Evolutionary conservation across 2,888 invertebrate species (phyloP).

Genomic region (Sinotaia quadrata): DNA sequence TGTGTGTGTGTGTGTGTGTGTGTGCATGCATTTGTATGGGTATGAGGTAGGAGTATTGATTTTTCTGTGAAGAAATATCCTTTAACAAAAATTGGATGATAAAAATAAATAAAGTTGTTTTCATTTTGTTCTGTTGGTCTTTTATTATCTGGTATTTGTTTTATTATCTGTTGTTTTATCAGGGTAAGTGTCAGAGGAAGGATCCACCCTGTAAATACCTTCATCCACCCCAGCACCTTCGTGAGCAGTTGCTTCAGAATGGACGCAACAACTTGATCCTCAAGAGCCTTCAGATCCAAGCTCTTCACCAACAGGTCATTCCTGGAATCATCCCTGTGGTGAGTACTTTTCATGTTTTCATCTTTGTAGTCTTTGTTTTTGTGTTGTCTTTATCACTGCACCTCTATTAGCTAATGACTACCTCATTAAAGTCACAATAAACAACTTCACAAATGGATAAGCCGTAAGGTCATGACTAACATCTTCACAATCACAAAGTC

Average conservation of each 20-base stretch:
- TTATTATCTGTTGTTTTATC: neutral
- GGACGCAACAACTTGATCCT: conserved; percentile 99
- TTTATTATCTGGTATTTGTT: neutral
- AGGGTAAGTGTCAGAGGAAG: conserved; percentile 97
- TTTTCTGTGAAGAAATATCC: no score
- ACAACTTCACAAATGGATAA: no score
- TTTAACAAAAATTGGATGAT: neutral
- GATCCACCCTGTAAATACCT: conserved; percentile 99
- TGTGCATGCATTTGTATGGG: no score
- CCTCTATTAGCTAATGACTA: no score
- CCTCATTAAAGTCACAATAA: no score
- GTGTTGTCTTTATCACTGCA: no score
- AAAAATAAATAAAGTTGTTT: neutral
- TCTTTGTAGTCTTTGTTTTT: no score
- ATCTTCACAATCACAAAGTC: no score
- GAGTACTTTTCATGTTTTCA: no score
- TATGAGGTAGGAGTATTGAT: no score
- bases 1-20: no score
- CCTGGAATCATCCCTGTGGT: conserved; percentile 61
- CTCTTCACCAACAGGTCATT: conserved; percentile 54
- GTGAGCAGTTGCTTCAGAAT: conserved; percentile 99
- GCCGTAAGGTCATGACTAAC: no score
- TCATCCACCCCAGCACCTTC: conserved; percentile 99
- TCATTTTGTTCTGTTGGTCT: neutral
- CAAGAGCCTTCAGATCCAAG: conserved; percentile 83